These are phyloP conservation scores for Erannis defoliaria DNA, from an alignment of 2,888 invertebrate species.

Conservation along the genomic window DNA sequence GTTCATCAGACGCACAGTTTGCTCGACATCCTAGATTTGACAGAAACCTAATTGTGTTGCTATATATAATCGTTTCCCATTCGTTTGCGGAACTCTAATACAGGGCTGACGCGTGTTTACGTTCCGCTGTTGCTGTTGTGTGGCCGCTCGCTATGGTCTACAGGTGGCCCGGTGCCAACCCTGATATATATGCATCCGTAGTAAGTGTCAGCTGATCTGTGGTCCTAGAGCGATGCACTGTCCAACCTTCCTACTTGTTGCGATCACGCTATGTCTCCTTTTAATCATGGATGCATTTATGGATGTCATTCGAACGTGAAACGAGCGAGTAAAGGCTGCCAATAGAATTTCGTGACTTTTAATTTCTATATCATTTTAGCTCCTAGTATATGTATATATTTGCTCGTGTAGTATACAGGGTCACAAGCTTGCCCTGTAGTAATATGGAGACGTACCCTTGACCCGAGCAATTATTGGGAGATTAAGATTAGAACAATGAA, in stretches of 20 bases:
- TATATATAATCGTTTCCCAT: conserved; percentile 45
- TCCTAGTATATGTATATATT: background rate
- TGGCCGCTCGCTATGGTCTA: conserved; percentile 32
- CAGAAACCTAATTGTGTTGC: conserved; percentile 41
- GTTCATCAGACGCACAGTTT: conserved; percentile 28
- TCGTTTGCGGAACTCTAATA: conserved; percentile 31
- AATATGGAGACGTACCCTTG: background rate
- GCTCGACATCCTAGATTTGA: conserved; percentile 37
- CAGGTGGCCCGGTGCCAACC: conserved; percentile 51
- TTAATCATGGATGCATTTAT: background rate
- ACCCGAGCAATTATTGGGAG: conserved; percentile 3
- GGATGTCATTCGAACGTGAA: background rate
- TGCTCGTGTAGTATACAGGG: background rate
- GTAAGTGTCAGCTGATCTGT: conserved; percentile 5
- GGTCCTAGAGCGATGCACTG: conserved; percentile 2
- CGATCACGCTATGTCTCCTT: conserved; percentile 35
- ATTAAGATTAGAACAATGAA: conserved; percentile 16
- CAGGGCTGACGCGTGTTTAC: conserved; percentile 40
- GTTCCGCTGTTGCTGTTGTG: conserved; percentile 30
- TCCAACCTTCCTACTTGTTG: conserved; percentile 26
- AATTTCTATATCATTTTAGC: conserved; percentile 25
- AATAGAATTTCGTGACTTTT: conserved; percentile 36
- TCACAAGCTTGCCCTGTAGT: too few species aligned
- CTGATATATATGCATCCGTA: conserved; percentile 13
- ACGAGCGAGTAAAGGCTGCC: conserved; percentile 3